Percentiles rank a stretch among this genome's conserved stretches.
Conservation (phyloP, 2,797 vertebrate genomes). For the Propithecus deckenii region DNA sequence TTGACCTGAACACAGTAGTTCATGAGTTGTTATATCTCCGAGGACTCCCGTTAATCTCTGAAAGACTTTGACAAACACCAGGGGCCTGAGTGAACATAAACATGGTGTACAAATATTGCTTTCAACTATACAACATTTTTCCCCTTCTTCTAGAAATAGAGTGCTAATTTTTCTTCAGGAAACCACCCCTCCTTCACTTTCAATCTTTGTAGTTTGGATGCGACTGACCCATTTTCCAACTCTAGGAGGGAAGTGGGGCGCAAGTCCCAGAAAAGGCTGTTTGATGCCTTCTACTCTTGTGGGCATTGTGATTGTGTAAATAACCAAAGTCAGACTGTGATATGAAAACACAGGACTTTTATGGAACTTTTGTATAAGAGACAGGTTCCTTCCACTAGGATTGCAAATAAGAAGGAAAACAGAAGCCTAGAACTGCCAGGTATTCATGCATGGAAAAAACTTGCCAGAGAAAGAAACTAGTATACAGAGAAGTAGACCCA, state of each 20-base stretch:
- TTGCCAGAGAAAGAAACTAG: background rate
- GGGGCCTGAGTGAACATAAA: background rate
- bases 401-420: background rate
- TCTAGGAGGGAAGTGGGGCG: background rate
- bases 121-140: background rate
- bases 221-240: background rate
- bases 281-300: background rate
- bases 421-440: background rate
- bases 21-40: background rate
- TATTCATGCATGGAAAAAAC: background rate
- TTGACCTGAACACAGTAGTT: background rate
- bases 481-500: background rate
- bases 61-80: background rate
- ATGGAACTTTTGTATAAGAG: background rate
- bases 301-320: background rate
- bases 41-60: background rate
- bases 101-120: background rate
- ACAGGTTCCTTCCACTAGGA: background rate
- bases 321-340: background rate
- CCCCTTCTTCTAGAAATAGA: background rate
- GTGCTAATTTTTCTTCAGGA: slow-evolving; percentile 18
- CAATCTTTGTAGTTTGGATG: background rate
- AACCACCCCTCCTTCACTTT: background rate
- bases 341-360: background rate
- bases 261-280: background rate